Evolutionary conservation across 2,888 invertebrate genomes (phyloP).

Genomic region (Heliconius charithonia): DNA sequence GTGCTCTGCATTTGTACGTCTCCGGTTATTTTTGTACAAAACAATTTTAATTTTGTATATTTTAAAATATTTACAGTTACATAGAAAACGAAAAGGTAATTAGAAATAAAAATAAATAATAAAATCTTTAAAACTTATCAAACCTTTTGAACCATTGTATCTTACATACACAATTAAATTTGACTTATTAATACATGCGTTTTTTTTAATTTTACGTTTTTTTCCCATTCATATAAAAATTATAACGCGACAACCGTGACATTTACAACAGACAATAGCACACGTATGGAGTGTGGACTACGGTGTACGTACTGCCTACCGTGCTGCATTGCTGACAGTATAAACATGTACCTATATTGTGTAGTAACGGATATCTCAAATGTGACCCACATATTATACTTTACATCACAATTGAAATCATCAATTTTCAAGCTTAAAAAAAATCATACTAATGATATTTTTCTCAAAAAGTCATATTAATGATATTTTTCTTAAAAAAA

Average conservation of each 20-base stretch:
- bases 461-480: no score
- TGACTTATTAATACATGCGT: neutral
- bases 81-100: no score
- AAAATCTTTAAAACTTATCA: no score
- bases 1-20: neutral
- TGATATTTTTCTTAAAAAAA: neutral
- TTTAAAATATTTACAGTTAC: no score
- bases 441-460: no score
- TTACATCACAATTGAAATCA: constrained; percentile 46
- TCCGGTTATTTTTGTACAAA: neutral
- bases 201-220: constrained; percentile 5
- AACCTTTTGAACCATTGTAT: neutral
- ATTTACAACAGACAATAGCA: constrained; percentile 41
- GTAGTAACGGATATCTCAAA: constrained; percentile 39
- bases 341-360: constrained; percentile 5
- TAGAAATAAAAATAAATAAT: no score
- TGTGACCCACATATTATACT: constrained; percentile 50
- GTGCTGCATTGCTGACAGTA: constrained; percentile 21
- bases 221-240: constrained; percentile 35
- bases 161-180: neutral
- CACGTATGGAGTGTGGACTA: neutral
- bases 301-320: neutral
- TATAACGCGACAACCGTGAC: constrained; percentile 43
- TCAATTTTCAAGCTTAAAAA: no score
- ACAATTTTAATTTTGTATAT: no score